Evolutionary conservation across 2,797 vertebrate species (phyloP).

Genomic region (Micromesistius poutassou): DNA sequence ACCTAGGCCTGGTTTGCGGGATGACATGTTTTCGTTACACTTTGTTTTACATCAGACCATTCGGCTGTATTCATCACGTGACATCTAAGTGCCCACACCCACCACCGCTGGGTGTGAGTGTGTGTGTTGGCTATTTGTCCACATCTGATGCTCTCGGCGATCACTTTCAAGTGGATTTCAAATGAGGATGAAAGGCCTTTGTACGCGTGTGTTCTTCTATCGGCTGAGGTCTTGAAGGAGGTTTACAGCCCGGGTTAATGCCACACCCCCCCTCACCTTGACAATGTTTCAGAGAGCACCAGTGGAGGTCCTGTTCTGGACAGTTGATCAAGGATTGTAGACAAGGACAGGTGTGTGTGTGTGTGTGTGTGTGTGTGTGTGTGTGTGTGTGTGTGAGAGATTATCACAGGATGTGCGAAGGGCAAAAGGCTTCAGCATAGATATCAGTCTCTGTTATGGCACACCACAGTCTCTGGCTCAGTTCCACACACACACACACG

Average conservation of each 20-base stretch:
- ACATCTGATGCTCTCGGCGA: too few species aligned
- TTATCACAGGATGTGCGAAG: neutral
- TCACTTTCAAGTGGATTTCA: too few species aligned
- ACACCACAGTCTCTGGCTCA: neutral
- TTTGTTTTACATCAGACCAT: too few species aligned
- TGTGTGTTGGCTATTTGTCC: too few species aligned
- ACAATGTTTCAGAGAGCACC: neutral
- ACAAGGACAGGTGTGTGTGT: neutral
- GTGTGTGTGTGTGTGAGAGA: neutral
- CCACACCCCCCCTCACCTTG: neutral
- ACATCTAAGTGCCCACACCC: too few species aligned
- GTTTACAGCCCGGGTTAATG: neutral
- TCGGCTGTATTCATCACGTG: too few species aligned
- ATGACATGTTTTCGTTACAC: neutral
- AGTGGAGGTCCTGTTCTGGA: neutral
- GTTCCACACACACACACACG: conserved; percentile 1
- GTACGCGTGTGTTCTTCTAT: neutral
- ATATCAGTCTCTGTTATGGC: neutral
- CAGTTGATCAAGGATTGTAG: neutral
- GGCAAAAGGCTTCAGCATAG: neutral
- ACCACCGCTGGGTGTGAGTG: too few species aligned
- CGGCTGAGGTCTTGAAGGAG: neutral
- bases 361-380: neutral
- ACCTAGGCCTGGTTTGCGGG: neutral
- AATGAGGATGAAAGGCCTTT: too few species aligned